These are phyloP conservation scores for Bilobella aurantiaca DNA, from an alignment of 1,140 invertebrate genomes.

Conservation along the genomic window DNA sequence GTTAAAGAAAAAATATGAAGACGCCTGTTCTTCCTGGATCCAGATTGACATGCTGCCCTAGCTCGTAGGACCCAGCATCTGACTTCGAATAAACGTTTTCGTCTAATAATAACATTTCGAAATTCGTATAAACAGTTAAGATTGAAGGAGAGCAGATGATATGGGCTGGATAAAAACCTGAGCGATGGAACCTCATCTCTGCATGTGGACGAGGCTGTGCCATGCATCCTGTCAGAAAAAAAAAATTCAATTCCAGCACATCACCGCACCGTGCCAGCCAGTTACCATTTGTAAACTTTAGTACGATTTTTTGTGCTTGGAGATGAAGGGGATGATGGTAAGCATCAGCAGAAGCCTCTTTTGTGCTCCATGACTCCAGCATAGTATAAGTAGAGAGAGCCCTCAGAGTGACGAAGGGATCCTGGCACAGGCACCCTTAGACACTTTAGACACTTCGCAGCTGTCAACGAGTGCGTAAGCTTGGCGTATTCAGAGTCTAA, in stretches of 20 bases:
- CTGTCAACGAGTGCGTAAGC: too few relatives aligned
- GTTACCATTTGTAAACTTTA: conserved; percentile 3
- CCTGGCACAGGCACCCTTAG: too few relatives aligned
- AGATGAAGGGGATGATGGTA: conserved; percentile 1
- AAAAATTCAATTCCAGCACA: background rate
- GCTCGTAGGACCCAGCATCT: background rate
- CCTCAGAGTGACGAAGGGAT: too few relatives aligned
- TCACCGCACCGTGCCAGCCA: background rate
- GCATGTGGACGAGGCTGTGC: background rate
- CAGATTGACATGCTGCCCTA: conserved; percentile 1
- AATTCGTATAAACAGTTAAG: background rate
- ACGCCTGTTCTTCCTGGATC: background rate
- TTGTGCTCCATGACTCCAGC: too few relatives aligned
- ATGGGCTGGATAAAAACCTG: conserved; percentile 3
- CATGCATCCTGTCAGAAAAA: background rate
- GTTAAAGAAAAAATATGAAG: background rate
- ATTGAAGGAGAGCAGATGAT: background rate
- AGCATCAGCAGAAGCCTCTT: too few relatives aligned
- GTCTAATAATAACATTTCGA: conserved; percentile 3
- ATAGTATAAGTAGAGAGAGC: too few relatives aligned
- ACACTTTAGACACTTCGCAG: too few relatives aligned
- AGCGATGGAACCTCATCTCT: background rate
- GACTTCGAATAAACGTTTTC: background rate
- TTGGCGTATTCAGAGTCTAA: too few relatives aligned
- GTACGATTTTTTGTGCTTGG: background rate